Evolutionary conservation across 2,888 invertebrate species (phyloP).

Genomic region (Megastigmus dorsalis): DNA sequence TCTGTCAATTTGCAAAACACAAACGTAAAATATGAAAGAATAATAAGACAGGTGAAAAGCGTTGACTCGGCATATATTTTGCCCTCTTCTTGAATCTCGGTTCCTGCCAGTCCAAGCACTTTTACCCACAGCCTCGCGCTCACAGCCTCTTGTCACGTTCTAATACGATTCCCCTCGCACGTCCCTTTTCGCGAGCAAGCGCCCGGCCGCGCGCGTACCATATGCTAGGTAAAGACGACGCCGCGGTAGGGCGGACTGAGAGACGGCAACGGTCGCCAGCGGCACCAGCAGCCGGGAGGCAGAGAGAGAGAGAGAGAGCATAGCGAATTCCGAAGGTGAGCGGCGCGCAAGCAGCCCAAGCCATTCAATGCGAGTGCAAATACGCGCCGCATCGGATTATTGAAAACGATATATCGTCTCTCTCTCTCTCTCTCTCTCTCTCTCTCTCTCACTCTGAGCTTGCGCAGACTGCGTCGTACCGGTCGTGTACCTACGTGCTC

Average conservation of each 20-base stretch:
- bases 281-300: neutral
- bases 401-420: conserved; percentile 46
- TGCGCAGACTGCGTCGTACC: no score
- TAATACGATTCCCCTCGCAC: conserved; percentile 36
- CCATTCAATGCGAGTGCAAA: conserved; percentile 22
- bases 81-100: conserved; percentile 3
- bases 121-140: neutral
- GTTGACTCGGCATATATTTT: conserved; percentile 28
- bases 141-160: conserved; percentile 20
- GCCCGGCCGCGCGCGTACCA: neutral
- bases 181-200: no score
- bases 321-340: no score
- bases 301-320: neutral
- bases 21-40: conserved; percentile 36
- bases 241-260: no score
- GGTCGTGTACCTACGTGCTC: no score
- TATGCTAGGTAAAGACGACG: conserved; percentile 20
- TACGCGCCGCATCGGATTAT: conserved; percentile 40
- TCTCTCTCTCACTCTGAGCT: no score
- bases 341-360: neutral
- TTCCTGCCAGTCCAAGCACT: no score
- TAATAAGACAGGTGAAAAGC: conserved; percentile 32
- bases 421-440: no score
- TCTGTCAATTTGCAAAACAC: conserved; percentile 6
- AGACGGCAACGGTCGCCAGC: conserved; percentile 22